These are phyloP conservation scores for Callipepla squamata DNA, from an alignment of 2,113 vertebrate species.

Conservation along the genomic window DNA sequence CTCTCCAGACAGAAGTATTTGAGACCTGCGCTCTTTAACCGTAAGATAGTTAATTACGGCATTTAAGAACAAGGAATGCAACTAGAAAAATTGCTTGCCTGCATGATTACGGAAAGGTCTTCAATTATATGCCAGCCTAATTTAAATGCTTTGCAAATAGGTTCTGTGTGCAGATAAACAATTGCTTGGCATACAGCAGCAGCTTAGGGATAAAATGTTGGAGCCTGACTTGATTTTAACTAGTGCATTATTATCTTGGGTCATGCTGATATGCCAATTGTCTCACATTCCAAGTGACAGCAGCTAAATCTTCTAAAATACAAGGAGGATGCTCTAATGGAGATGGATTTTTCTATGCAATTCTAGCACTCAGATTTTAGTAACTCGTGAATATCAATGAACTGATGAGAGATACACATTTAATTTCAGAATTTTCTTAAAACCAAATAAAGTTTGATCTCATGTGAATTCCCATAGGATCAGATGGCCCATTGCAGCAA, in stretches of 20 bases:
- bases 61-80: not conserved
- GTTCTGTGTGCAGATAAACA: not conserved
- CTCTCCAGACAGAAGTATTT: not conserved
- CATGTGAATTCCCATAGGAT: not conserved
- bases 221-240: not conserved
- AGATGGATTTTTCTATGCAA: not conserved
- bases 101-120: not conserved
- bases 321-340: not conserved
- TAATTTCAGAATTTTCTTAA: not conserved
- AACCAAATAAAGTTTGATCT: not conserved
- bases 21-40: not conserved
- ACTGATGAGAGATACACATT: not conserved
- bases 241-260: not conserved
- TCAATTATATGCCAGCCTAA: not conserved
- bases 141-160: conserved; percentile 17
- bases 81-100: not conserved
- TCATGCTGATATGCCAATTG: conserved; percentile 30
- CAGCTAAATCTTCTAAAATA: not conserved
- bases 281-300: conserved; percentile 8
- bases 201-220: not conserved
- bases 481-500: not conserved
- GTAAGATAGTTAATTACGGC: not conserved
- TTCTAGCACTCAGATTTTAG: not conserved
- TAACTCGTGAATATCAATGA: not conserved
- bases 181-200: not conserved